Conservation (phyloP, 2,797 vertebrate genomes). For the Hippopotamyrus pictus region DNA sequence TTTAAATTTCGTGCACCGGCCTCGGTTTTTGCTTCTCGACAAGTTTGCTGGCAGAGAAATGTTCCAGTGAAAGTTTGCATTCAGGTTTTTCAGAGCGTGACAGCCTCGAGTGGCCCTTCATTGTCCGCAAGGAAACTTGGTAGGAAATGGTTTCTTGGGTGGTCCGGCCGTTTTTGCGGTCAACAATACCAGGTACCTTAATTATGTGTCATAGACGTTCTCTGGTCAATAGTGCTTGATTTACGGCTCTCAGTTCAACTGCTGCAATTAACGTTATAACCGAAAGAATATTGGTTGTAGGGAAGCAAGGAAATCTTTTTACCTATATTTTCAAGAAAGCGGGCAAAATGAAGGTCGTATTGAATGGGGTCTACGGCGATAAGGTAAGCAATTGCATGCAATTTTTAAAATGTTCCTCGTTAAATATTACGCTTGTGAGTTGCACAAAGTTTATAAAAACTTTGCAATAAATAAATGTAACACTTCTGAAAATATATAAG, state of each 20-base stretch:
- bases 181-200: slow-evolving; percentile 32
- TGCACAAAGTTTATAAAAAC: background rate
- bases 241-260: slow-evolving; percentile 72
- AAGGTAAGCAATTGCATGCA: slow-evolving; percentile 47
- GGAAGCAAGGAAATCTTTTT: slow-evolving; percentile 33
- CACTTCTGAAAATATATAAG: background rate
- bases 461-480: background rate
- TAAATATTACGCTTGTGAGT: background rate
- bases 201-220: slow-evolving; percentile 51
- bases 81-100: slow-evolving; percentile 57
- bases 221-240: slow-evolving; percentile 69
- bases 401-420: background rate
- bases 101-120: slow-evolving; percentile 57
- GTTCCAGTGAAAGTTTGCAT: slow-evolving; percentile 58
- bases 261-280: slow-evolving; percentile 66
- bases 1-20: background rate
- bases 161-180: slow-evolving; percentile 44
- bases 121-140: slow-evolving; percentile 54
- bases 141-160: slow-evolving; percentile 63
- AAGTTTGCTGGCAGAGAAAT: slow-evolving; percentile 35
- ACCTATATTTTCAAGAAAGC: slow-evolving; percentile 29
- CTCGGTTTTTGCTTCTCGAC: background rate
- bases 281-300: slow-evolving; percentile 31
- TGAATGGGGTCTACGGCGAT: slow-evolving; percentile 38
- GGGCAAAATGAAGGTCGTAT: slow-evolving; percentile 22